A percentile compares a stretch with the other conserved stretches of the same genome.
Evolutionary conservation across 2,888 invertebrate genomes (phyloP).

Genomic region (Alviniconcha strummeri): DNA sequence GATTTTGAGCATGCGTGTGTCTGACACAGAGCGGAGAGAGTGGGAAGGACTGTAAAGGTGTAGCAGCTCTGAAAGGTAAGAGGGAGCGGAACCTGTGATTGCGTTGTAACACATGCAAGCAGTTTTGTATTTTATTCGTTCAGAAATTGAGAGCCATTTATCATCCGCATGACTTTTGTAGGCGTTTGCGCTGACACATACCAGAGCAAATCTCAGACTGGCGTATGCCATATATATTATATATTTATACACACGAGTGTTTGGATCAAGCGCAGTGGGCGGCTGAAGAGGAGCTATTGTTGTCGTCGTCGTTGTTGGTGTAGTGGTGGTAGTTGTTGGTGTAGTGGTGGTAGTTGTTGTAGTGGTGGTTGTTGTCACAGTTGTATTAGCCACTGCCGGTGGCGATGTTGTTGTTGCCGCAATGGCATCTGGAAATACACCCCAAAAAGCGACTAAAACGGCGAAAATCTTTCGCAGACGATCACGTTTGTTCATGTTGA

Average conservation of each 20-base stretch:
- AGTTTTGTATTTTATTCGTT: no score
- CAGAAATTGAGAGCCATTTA: no score
- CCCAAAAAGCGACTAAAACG: not conserved
- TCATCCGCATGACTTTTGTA: no score
- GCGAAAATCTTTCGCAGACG: not conserved
- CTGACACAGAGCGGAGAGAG: no score
- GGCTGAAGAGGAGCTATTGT: constrained; percentile 32
- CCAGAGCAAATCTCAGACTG: no score
- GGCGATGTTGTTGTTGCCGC: constrained; percentile 21
- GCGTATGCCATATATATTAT: no score
- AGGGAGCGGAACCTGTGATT: no score
- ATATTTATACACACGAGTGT: constrained; percentile 12
- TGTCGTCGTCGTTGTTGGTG: constrained; percentile 23
- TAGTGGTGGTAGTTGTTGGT: constrained; percentile 22
- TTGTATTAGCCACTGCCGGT: not conserved
- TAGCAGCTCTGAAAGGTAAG: no score
- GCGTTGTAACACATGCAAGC: no score
- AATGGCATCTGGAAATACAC: not conserved
- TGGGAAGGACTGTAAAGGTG: no score
- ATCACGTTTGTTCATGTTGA: constrained; percentile 37
- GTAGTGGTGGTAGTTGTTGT: constrained; percentile 24
- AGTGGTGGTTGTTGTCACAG: constrained; percentile 5
- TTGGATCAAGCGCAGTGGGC: constrained; percentile 1
- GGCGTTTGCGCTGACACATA: no score
- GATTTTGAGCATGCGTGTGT: no score